Percentiles rank a stretch among this genome's conserved stretches.
Evolutionary conservation across 37 sponge, comb jelly and placozoan genomes (phyloP).

Genomic region (Hormiphora californensis): DNA sequence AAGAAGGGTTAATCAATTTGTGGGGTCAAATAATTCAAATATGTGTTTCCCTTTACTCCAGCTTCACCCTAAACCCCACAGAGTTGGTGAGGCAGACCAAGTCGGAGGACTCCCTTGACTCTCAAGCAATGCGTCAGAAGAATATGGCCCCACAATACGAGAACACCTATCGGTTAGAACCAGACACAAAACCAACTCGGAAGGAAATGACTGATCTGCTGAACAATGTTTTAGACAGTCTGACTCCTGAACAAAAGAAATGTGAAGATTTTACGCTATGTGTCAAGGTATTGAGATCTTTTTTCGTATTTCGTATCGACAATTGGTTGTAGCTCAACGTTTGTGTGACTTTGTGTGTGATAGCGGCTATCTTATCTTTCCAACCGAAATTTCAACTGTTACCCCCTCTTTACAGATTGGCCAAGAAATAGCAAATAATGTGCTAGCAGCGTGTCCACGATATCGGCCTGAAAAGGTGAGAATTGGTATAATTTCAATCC

Average conservation of each 20-base stretch:
- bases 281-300: neutral
- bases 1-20: too few species aligned
- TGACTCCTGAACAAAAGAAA: neutral
- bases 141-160: conserved; percentile 7
- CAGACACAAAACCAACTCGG: neutral
- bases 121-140: neutral
- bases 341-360: too few species aligned
- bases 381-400: too few species aligned
- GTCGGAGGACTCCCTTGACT: conserved; percentile 16
- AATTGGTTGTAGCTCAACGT: too few species aligned
- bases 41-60: neutral
- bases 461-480: too few species aligned
- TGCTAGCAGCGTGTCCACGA: too few species aligned
- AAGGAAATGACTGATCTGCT: conserved; percentile 9
- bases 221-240: neutral
- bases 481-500: too few species aligned
- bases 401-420: too few species aligned
- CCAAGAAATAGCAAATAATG: too few species aligned
- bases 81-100: conserved; percentile 20
- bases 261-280: neutral
- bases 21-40: neutral
- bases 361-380: too few species aligned
- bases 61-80: neutral
- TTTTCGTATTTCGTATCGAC: too few species aligned
- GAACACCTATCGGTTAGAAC: conserved; percentile 32